A percentile compares a stretch with the other conserved stretches of the same genome.
phyloP scores from a whole-genome alignment of 2,797 vertebrate genomes.

The Myotis pilosus region DNA sequence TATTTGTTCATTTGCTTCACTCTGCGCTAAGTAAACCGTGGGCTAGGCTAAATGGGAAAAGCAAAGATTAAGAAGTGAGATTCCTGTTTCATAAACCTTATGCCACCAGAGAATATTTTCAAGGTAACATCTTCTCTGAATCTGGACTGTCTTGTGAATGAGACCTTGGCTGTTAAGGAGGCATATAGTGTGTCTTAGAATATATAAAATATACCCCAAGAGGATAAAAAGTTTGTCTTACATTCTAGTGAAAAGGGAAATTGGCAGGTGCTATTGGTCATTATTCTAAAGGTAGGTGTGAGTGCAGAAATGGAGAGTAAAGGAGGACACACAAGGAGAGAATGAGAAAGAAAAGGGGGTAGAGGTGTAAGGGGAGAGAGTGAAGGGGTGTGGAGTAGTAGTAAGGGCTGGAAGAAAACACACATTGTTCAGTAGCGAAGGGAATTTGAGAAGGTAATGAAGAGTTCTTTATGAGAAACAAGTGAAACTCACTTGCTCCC shows the following conservation, averaged over 20 bases:
- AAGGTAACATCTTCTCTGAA: conserved; percentile 67
- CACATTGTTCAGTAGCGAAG: neutral
- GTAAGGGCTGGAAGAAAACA: neutral
- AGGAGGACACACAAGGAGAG: neutral
- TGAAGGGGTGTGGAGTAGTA: accelerated
- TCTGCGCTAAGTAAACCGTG: neutral
- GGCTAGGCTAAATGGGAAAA: neutral
- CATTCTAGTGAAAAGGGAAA: neutral
- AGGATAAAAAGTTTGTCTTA: neutral
- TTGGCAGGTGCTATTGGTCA: neutral
- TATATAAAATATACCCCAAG: neutral
- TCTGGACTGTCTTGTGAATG: conserved; percentile 62
- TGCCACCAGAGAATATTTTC: neutral
- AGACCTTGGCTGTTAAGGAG: conserved; percentile 65
- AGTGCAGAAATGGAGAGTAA: neutral
- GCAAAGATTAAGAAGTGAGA: neutral
- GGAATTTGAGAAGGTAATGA: neutral
- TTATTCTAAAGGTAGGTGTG: neutral
- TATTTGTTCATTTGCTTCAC: neutral
- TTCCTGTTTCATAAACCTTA: neutral
- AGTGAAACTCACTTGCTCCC: neutral
- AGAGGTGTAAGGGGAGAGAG: too few species aligned
- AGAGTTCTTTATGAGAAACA: neutral
- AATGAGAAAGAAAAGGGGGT: neutral
- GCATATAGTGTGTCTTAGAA: neutral